These are phyloP conservation scores for Chironomus riparius DNA, from an alignment of 2,888 invertebrate species.

Conservation along the genomic window DNA sequence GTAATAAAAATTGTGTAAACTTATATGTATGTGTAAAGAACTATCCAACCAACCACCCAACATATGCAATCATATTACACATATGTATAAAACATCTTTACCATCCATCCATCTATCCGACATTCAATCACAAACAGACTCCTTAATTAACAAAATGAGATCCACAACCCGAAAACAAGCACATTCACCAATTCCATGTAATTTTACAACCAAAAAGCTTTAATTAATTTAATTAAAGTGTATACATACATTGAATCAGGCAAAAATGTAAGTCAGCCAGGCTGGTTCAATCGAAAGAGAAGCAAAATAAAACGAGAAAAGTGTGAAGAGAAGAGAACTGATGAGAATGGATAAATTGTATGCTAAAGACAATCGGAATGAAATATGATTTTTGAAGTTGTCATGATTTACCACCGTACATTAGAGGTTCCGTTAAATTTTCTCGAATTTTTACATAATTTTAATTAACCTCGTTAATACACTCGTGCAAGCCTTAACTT, in stretches of 20 bases:
- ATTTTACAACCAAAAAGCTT: conserved; percentile 29
- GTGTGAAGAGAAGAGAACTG: too few species aligned
- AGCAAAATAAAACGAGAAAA: not conserved
- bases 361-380: too few species aligned
- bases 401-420: too few species aligned
- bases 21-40: not conserved
- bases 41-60: not conserved
- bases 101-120: not conserved
- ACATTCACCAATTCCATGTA: conserved; percentile 18
- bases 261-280: not conserved
- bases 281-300: not conserved
- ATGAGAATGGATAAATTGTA: not conserved
- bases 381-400: too few species aligned
- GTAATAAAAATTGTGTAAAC: not conserved
- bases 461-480: too few species aligned
- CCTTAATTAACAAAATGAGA: conserved; percentile 28
- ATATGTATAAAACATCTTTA: not conserved
- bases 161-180: conserved; percentile 15
- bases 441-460: not conserved
- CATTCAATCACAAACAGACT: conserved; percentile 27
- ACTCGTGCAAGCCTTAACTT: too few species aligned
- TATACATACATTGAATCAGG: not conserved
- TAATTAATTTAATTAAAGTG: conserved; percentile 29
- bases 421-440: not conserved
- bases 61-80: not conserved